Evolutionary conservation across 2,113 vertebrate species (phyloP).

Genomic region (Phaetusa simplex): DNA sequence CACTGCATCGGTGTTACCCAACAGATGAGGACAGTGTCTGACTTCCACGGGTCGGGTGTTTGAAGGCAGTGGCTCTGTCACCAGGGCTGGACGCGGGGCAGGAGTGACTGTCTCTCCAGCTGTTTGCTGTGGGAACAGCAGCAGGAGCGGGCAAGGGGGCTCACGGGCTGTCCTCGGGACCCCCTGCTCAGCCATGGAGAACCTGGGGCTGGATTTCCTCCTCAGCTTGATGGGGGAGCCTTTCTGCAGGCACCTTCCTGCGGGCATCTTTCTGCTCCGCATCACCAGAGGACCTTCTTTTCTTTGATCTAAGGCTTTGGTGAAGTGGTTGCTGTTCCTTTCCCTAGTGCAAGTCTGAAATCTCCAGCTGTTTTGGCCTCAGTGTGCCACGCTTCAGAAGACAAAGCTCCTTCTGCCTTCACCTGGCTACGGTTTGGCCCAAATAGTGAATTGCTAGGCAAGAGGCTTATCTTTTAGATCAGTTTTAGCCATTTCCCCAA

Average conservation of each 20-base stretch:
- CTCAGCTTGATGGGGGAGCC: no score
- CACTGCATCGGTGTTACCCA: rapidly evolving
- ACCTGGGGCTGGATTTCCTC: neutral
- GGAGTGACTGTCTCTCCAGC: rapidly evolving
- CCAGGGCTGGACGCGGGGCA: rapidly evolving
- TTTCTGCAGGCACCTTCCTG: neutral
- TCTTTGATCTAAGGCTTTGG: neutral
- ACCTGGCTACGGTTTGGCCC: neutral
- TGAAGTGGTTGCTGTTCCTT: neutral
- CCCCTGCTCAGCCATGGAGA: neutral
- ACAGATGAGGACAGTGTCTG: rapidly evolving
- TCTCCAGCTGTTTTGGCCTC: neutral
- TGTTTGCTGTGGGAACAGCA: neutral
- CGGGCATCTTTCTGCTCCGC: rapidly evolving
- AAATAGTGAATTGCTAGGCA: rapidly evolving
- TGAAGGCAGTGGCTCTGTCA: neutral
- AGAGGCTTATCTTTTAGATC: neutral
- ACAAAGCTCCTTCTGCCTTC: neutral
- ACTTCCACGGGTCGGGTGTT: rapidly evolving
- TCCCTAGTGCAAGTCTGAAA: neutral
- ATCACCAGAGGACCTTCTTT: rapidly evolving
- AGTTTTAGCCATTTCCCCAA: rapidly evolving
- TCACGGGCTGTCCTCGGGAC: rapidly evolving
- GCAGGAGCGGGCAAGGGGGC: neutral
- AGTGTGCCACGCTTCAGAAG: rapidly evolving